Evolutionary conservation across 2,888 invertebrate species (phyloP).

Genomic region (Encarsia formosa): DNA sequence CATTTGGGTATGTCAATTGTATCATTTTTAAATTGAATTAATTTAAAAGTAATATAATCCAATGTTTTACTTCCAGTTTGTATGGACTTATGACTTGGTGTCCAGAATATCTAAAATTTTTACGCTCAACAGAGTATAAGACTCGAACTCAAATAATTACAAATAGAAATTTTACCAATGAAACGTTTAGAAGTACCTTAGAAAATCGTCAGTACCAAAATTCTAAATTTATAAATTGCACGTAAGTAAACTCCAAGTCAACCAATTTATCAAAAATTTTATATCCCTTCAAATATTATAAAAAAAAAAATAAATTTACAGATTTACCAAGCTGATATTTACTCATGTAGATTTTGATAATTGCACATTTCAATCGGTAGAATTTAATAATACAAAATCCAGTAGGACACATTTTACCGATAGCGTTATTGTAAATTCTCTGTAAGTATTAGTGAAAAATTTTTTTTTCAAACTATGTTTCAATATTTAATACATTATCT

Average conservation of each 20-base stretch:
- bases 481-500: too few species aligned
- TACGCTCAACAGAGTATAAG: conserved; percentile 49
- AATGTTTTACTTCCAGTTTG: conserved; percentile 44
- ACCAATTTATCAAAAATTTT: neutral
- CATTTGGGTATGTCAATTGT: conserved; percentile 52
- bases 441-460: conserved; percentile 50
- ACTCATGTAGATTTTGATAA: conserved; percentile 70
- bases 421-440: conserved; percentile 61
- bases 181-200: conserved; percentile 59
- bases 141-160: conserved; percentile 39
- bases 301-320: conserved; percentile 28
- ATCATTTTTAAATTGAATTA: neutral
- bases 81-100: conserved; percentile 60
- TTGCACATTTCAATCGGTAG: conserved; percentile 66
- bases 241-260: conserved; percentile 45
- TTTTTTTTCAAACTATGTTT: too few species aligned
- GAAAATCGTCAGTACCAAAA: conserved; percentile 64
- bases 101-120: conserved; percentile 53
- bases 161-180: conserved; percentile 48
- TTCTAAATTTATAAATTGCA: conserved; percentile 61
- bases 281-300: neutral
- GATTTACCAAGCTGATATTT: conserved; percentile 64
- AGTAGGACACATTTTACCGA: conserved; percentile 65
- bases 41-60: too few species aligned
- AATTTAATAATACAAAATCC: conserved; percentile 68